Percentiles rank a stretch among this genome's conserved stretches.
phyloP scores from a whole-genome alignment of 1,140 invertebrate genomes.

The Drosophila sturtevanti region DNA sequence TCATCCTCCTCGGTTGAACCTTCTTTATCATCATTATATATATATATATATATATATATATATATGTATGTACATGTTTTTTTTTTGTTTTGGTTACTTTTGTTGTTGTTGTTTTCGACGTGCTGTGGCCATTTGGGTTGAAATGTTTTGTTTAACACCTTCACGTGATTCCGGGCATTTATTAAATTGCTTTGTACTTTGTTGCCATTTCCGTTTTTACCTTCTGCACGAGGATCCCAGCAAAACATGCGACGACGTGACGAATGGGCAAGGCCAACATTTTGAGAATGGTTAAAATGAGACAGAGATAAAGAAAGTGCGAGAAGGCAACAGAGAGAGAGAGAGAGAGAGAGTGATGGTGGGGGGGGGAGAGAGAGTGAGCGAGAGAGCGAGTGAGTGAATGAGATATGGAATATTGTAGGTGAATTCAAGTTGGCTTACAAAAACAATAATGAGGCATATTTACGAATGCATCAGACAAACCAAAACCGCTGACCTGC shows the following conservation, averaged over 20 bases:
- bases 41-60: background rate
- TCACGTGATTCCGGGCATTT: conserved; percentile 79
- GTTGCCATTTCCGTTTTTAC: conserved; percentile 71
- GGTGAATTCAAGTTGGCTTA: conserved; percentile 4
- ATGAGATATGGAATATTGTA: conserved; percentile 15
- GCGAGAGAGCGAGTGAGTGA: background rate
- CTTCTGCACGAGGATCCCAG: conserved; percentile 58
- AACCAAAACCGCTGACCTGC: background rate
- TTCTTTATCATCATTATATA: conserved; percentile 43
- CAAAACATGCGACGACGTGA: conserved; percentile 76
- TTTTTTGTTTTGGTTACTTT: conserved; percentile 1
- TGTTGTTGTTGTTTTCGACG: conserved; percentile 43
- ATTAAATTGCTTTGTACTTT: conserved; percentile 80
- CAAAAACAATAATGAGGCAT: conserved; percentile 71
- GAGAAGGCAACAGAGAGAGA: background rate
- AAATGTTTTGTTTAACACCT: conserved; percentile 79
- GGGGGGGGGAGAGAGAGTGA: too few relatives aligned
- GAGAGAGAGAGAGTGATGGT: background rate
- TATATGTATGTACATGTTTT: too few relatives aligned
- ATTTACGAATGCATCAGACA: conserved; percentile 65
- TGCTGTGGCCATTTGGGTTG: conserved; percentile 35
- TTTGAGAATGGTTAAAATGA: too few relatives aligned
- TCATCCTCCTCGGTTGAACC: background rate
- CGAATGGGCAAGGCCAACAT: conserved; percentile 42
- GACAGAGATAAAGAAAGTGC: too few relatives aligned